Evolutionary conservation across 2,797 vertebrate genomes (phyloP).

Genomic region (Pterois miles): DNA sequence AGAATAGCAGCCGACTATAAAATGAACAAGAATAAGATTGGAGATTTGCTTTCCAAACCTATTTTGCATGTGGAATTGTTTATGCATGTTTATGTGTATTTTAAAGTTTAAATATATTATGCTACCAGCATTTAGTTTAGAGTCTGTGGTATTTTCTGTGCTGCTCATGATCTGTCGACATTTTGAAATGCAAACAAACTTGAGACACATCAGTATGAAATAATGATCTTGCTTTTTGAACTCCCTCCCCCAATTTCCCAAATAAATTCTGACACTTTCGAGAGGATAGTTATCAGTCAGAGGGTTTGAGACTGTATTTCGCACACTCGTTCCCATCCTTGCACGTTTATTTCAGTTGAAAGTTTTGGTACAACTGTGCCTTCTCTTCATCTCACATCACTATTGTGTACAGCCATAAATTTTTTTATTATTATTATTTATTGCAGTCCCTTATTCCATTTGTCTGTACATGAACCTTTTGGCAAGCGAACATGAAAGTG

Average conservation of each 20-base stretch:
- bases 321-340: slow-evolving; percentile 25
- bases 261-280: too few species aligned
- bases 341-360: slow-evolving; percentile 43
- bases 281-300: background rate
- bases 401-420: background rate
- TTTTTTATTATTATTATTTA: background rate
- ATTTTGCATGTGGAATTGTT: background rate
- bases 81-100: background rate
- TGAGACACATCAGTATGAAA: background rate
- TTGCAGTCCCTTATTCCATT: background rate
- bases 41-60: background rate
- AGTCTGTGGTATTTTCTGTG: background rate
- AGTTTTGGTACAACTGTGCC: slow-evolving; percentile 17
- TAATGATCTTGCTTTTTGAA: too few species aligned
- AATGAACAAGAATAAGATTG: too few species aligned
- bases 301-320: background rate
- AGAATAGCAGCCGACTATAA: background rate
- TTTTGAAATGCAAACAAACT: background rate
- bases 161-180: background rate
- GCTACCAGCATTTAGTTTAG: background rate
- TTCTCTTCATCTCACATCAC: slow-evolving; percentile 66
- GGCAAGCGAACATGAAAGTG: slow-evolving; percentile 18
- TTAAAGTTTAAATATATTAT: background rate
- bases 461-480: background rate
- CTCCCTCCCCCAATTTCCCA: too few species aligned